Evolutionary conservation across 2,113 vertebrate genomes (phyloP).

Genomic region (Ranitomeya variabilis): DNA sequence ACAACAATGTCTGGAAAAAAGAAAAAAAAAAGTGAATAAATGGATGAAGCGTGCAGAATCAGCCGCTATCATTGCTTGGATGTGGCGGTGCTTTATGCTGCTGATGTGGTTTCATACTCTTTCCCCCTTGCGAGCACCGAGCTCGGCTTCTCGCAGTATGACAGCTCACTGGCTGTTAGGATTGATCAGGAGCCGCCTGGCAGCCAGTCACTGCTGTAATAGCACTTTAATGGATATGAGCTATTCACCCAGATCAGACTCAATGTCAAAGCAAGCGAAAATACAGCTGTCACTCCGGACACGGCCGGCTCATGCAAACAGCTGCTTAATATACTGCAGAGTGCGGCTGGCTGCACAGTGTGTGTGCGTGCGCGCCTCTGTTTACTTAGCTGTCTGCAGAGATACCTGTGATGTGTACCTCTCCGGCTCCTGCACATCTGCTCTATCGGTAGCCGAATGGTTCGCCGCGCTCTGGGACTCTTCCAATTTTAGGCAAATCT

Average conservation of each 20-base stretch:
- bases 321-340: conserved; percentile 72
- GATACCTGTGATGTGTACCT: conserved; percentile 42
- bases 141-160: conserved; percentile 64
- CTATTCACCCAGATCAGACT: conserved; percentile 87
- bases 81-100: background rate
- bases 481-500: background rate
- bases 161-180: conserved; percentile 88
- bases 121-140: conserved; percentile 1
- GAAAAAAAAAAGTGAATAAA: background rate
- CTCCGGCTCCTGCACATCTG: conserved; percentile 37
- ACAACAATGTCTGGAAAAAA: too few relatives aligned
- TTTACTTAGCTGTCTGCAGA: conserved; percentile 57
- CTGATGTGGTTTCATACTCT: conserved; percentile 32
- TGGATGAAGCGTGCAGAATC: background rate
- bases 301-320: conserved; percentile 80
- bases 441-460: background rate
- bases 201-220: conserved; percentile 88
- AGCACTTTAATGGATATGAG: conserved; percentile 88
- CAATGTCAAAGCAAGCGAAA: conserved; percentile 88
- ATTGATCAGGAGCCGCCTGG: conserved; percentile 90
- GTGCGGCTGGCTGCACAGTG: conserved; percentile 55
- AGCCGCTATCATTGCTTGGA: background rate
- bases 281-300: conserved; percentile 86
- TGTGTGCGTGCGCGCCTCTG: conserved; percentile 45
- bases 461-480: background rate